Percentiles rank a stretch among this genome's conserved stretches.
Conservation (phyloP, 2,888 invertebrate species). For the Rhodophaea formosa region DNA sequence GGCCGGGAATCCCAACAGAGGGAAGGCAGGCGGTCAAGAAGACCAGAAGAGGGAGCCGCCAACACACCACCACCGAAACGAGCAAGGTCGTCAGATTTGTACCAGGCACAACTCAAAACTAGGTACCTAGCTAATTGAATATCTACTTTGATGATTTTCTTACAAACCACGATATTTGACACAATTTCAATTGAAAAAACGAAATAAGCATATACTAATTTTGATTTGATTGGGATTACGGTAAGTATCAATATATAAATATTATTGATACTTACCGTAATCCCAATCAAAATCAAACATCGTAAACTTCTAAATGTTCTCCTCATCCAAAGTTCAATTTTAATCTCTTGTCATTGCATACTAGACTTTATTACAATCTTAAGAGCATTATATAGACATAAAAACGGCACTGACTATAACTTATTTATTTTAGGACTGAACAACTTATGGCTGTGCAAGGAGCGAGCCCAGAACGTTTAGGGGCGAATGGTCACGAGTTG, state of each 20-base stretch:
- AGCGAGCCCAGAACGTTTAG: constrained; percentile 82
- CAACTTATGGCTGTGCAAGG: constrained; percentile 66
- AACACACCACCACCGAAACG: constrained; percentile 84
- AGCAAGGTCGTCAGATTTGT: constrained; percentile 85
- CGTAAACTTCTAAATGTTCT: too few species aligned
- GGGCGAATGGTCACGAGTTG: constrained; percentile 84
- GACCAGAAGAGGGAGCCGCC: constrained; percentile 75
- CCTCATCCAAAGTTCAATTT: too few species aligned
- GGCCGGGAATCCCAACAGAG: constrained; percentile 58
- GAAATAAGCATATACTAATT: too few species aligned
- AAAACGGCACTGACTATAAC: background rate
- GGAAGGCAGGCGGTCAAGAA: constrained; percentile 75
- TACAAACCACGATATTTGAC: too few species aligned
- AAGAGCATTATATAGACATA: too few species aligned
- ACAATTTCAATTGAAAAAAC: too few species aligned
- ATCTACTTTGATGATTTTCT: background rate
- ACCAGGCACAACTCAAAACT: constrained; percentile 82
- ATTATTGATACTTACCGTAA: too few species aligned
- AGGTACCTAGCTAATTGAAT: constrained; percentile 53
- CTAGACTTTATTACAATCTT: too few species aligned
- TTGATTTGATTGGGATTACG: too few species aligned
- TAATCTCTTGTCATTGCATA: too few species aligned
- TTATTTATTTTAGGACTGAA: constrained; percentile 72
- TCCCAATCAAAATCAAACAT: too few species aligned
- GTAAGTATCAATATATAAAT: too few species aligned